These are phyloP conservation scores for Eleginops maclovinus DNA, from an alignment of 2,113 vertebrate genomes.

Conservation along the genomic window DNA sequence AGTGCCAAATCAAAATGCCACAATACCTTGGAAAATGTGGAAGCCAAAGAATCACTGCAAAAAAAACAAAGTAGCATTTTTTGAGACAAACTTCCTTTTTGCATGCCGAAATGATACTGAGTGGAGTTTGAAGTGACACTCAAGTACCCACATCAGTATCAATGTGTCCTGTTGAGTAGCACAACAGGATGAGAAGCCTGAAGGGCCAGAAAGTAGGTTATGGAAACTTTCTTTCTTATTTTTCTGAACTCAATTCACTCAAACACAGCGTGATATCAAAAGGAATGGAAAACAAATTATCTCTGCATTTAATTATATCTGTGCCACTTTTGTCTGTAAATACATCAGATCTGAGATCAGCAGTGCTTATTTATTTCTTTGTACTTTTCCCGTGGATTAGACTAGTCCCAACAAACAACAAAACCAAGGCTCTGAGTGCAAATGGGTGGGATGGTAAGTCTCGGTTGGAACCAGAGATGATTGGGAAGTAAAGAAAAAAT, in stretches of 20 bases:
- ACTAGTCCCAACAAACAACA: slow-evolving; percentile 7
- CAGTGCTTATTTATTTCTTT: slow-evolving; percentile 18
- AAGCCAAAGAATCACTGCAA: neutral
- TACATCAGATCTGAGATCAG: slow-evolving; percentile 33
- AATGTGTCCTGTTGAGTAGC: neutral
- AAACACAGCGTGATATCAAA: neutral
- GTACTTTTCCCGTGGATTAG: slow-evolving; percentile 5
- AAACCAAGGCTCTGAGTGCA: neutral
- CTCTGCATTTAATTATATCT: slow-evolving; percentile 14
- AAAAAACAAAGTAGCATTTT: neutral
- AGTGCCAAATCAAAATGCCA: neutral
- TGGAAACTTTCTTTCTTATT: neutral
- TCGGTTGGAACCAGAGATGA: neutral
- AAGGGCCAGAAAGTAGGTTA: slow-evolving; percentile 46
- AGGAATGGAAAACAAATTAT: slow-evolving; percentile 1
- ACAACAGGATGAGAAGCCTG: slow-evolving; percentile 24
- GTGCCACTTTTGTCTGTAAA: slow-evolving; percentile 18
- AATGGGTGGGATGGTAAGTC: slow-evolving; percentile 5
- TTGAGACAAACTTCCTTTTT: neutral
- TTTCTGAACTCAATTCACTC: neutral
- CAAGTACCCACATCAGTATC: slow-evolving; percentile 13
- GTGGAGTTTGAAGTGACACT: slow-evolving; percentile 12
- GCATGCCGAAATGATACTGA: slow-evolving; percentile 17
- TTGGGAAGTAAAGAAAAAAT: neutral
- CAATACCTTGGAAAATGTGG: neutral